These are phyloP conservation scores for Anseranas semipalmata DNA, from an alignment of 2,113 vertebrate genomes.

Conservation along the genomic window DNA sequence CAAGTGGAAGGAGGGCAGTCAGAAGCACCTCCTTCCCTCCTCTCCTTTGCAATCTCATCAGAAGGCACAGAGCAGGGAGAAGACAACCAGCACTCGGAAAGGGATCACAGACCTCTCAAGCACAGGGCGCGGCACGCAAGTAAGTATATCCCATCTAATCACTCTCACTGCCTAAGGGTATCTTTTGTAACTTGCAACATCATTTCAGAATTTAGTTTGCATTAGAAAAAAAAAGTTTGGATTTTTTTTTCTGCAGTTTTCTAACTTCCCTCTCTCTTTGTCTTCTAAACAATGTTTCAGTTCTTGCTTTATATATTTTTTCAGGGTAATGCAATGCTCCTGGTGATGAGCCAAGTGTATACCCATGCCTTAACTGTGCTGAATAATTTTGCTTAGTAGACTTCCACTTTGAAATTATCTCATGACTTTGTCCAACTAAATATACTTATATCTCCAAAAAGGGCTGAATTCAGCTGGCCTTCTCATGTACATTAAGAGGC, in stretches of 20 bases:
- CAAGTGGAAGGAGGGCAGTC: conserved; percentile 87
- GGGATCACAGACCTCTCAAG: conserved; percentile 89
- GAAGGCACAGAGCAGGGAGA: conserved; percentile 85
- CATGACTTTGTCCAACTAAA: not conserved
- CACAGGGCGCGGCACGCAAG: conserved; percentile 92
- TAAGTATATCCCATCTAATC: conserved; percentile 80
- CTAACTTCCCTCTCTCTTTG: not conserved
- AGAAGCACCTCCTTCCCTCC: conserved; percentile 85
- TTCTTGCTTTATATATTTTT: conserved; percentile 10
- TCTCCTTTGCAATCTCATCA: conserved; percentile 87
- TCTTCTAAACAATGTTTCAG: not conserved
- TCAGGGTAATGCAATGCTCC: not conserved
- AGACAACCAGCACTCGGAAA: conserved; percentile 82
- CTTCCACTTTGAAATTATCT: conserved; percentile 30
- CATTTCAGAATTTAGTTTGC: not conserved
- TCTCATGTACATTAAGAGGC: not conserved
- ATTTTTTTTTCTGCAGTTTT: not conserved
- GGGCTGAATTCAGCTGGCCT: not conserved
- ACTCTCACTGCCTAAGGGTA: not conserved
- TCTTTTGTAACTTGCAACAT: not conserved
- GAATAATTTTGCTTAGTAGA: conserved; percentile 16
- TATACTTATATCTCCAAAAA: conserved; percentile 21
- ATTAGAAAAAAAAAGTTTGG: not conserved
- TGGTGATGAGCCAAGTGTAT: not conserved
- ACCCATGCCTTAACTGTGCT: not conserved